phyloP scores from a whole-genome alignment of 2,888 invertebrate species.

The Meta bourneti region DNA sequence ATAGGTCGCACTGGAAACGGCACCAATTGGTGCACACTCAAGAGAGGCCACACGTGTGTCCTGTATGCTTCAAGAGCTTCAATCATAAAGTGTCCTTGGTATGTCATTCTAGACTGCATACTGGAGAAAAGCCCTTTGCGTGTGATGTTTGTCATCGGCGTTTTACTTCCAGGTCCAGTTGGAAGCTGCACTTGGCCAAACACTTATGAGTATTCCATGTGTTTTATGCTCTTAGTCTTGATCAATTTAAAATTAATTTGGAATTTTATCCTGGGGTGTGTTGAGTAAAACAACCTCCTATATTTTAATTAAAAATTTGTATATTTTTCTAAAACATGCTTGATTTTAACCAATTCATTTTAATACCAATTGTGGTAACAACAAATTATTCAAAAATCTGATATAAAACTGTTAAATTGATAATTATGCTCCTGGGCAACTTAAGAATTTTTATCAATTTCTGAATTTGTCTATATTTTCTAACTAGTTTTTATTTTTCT shows the following conservation, averaged over 20 bases:
- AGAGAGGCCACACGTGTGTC: slow-evolving; percentile 53
- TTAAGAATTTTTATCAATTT: too few relatives aligned
- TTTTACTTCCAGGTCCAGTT: slow-evolving; percentile 61
- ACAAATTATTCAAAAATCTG: too few relatives aligned
- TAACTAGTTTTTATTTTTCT: too few relatives aligned
- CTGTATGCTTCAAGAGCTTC: slow-evolving; percentile 60
- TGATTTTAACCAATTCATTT: too few relatives aligned
- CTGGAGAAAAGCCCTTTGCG: slow-evolving; percentile 50
- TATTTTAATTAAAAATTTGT: too few relatives aligned
- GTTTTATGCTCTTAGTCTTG: background rate
- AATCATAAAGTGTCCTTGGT: slow-evolving; percentile 63
- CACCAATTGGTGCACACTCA: slow-evolving; percentile 68
- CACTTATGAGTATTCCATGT: background rate
- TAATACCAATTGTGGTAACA: too few relatives aligned
- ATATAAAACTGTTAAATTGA: too few relatives aligned
- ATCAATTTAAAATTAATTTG: background rate
- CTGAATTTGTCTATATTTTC: too few relatives aligned
- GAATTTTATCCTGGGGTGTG: too few relatives aligned
- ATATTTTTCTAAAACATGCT: too few relatives aligned
- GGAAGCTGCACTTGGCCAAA: slow-evolving; percentile 53
- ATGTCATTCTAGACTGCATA: slow-evolving; percentile 45
- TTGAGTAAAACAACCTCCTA: too few relatives aligned
- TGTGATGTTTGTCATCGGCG: slow-evolving; percentile 48
- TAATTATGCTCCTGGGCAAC: too few relatives aligned
- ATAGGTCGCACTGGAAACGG: slow-evolving; percentile 63